Percentiles rank a stretch among this genome's conserved stretches.
Evolutionary conservation across 2,888 invertebrate species (phyloP).

Genomic region (Calephelis perditalis): DNA sequence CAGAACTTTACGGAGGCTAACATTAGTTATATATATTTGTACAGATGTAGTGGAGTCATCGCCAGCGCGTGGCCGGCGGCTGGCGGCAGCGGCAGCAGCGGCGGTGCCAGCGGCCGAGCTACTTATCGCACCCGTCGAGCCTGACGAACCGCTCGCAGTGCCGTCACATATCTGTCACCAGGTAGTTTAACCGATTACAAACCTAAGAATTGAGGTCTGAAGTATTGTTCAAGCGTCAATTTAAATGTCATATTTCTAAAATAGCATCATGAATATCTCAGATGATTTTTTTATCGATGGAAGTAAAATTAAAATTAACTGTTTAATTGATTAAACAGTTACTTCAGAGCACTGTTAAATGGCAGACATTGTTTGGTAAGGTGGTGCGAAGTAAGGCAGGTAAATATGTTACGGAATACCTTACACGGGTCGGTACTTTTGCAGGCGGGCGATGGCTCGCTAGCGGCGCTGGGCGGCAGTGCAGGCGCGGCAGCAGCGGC

Average conservation of each 20-base stretch:
- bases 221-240: no score
- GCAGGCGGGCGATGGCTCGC: slow-evolving; percentile 34
- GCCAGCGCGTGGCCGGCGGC: slow-evolving; percentile 19
- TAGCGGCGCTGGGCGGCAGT: slow-evolving; percentile 26
- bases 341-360: no score
- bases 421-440: not conserved
- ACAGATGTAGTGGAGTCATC: slow-evolving; percentile 31
- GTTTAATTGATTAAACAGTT: no score
- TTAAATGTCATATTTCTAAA: no score
- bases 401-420: no score
- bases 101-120: slow-evolving; percentile 15
- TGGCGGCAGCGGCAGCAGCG: slow-evolving; percentile 23
- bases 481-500: slow-evolving; percentile 32
- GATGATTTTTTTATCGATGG: no score
- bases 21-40: slow-evolving; percentile 23
- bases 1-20: no score
- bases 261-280: no score
- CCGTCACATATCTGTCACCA: slow-evolving; percentile 26
- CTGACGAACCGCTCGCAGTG: slow-evolving; percentile 27
- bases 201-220: not conserved
- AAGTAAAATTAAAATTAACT: no score
- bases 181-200: slow-evolving; percentile 17
- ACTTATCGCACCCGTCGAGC: slow-evolving; percentile 24
- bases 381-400: no score
- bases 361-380: no score